These are phyloP conservation scores for Adelges cooleyi DNA, from an alignment of 1,140 invertebrate species.

Conservation along the genomic window DNA sequence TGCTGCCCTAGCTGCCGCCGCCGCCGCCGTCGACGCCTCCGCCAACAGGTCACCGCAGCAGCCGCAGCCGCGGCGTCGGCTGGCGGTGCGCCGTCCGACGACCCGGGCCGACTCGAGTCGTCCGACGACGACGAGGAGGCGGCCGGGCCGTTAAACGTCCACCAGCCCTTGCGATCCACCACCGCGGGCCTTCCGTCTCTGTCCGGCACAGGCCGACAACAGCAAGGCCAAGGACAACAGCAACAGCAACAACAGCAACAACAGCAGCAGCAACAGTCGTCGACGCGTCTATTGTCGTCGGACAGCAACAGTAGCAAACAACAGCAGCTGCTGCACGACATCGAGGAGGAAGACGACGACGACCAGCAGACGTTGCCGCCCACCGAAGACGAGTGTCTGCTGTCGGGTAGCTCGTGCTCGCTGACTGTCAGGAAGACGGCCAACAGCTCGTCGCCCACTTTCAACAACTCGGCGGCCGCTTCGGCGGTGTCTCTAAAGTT, in stretches of 20 bases:
- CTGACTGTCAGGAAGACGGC: constrained; percentile 26
- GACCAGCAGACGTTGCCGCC: not conserved
- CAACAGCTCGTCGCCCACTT: constrained; percentile 18
- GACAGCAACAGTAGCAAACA: constrained; percentile 37
- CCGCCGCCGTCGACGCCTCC: not conserved
- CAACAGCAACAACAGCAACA: constrained; percentile 30
- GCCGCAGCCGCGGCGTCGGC: not conserved
- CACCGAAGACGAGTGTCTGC: constrained; percentile 6
- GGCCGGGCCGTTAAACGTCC: not conserved
- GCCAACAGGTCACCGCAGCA: not conserved
- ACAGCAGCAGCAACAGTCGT: constrained; percentile 35
- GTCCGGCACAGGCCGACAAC: not conserved
- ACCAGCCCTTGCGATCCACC: not conserved
- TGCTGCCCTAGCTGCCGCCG: constrained; percentile 20
- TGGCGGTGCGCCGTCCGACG: not conserved
- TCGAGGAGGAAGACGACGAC: constrained; percentile 44
- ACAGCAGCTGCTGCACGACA: constrained; percentile 43
- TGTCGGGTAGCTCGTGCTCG: constrained; percentile 30
- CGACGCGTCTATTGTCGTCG: constrained; percentile 35
- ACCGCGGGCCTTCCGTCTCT: not conserved
- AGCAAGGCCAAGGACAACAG: not conserved
- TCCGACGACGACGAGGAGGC: not conserved
- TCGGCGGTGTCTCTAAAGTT: not conserved
- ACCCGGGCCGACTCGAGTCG: not conserved
- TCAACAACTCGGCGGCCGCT: not conserved